phyloP scores from a whole-genome alignment of 2,888 invertebrate species.

The Deroplatys truncata region DNA sequence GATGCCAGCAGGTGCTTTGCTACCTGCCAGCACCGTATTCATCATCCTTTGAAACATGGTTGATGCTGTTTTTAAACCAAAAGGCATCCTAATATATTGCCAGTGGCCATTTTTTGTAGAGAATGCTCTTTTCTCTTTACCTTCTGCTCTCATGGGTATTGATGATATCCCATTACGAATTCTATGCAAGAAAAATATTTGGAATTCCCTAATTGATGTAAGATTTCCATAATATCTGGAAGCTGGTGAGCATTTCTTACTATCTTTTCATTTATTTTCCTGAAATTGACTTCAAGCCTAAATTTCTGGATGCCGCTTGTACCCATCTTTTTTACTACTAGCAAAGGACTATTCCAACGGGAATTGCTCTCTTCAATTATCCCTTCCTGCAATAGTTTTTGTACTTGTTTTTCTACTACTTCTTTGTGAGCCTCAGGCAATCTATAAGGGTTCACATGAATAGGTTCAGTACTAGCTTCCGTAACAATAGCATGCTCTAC shows the following conservation, averaged over 20 bases:
- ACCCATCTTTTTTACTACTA: not conserved
- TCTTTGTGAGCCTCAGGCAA: not conserved
- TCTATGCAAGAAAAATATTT: not conserved
- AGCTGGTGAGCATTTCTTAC: not conserved
- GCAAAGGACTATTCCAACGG: not conserved
- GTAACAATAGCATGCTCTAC: not conserved
- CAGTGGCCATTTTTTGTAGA: not conserved
- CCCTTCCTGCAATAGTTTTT: not conserved
- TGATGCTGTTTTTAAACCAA: not conserved
- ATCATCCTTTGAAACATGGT: not conserved
- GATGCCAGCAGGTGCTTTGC: not conserved
- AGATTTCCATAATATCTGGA: not conserved
- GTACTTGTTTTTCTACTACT: not conserved
- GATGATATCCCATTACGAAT: not conserved
- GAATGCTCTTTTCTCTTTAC: not conserved
- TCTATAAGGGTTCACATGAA: not conserved
- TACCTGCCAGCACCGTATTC: not conserved
- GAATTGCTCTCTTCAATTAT: not conserved
- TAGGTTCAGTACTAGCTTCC: not conserved
- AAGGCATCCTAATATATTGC: too few relatives aligned
- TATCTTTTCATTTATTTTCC: not conserved
- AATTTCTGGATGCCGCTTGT: not conserved
- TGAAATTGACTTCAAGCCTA: not conserved
- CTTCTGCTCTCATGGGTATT: not conserved
- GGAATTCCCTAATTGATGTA: not conserved